These are phyloP conservation scores for Mustela lutreola DNA, from an alignment of 2,113 vertebrate species.

Conservation along the genomic window DNA sequence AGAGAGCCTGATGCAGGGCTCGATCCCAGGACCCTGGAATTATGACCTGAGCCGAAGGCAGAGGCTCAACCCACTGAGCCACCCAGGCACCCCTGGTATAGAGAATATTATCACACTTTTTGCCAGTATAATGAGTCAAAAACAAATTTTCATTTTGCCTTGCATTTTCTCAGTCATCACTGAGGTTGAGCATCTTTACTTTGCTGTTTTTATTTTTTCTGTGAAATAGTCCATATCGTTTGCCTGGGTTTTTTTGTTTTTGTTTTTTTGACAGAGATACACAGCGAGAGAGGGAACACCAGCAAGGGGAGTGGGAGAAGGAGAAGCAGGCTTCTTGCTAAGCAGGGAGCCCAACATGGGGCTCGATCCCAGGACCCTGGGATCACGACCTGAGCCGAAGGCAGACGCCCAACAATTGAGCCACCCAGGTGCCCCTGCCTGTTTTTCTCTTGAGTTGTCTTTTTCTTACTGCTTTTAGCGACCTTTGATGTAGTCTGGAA, in stretches of 20 bases:
- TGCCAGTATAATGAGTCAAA: not conserved
- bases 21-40: too few species aligned
- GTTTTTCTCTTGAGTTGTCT: not conserved
- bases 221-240: not conserved
- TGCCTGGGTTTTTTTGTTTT: not conserved
- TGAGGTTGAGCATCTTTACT: not conserved
- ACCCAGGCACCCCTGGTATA: not conserved
- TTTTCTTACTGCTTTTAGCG: not conserved
- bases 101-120: not conserved
- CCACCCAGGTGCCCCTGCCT: not conserved
- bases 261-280: too few species aligned
- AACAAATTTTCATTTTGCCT: not conserved
- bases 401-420: too few species aligned
- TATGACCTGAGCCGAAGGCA: too few species aligned
- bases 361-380: too few species aligned
- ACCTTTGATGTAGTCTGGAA: not conserved
- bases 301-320: too few species aligned
- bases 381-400: too few species aligned
- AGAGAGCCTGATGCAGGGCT: too few species aligned
- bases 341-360: too few species aligned
- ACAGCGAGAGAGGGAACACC: too few species aligned
- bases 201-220: conserved; percentile 38
- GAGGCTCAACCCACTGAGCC: too few species aligned
- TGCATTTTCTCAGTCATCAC: not conserved
- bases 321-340: too few species aligned